Base-by-base conservation (phyloP, 1,140 invertebrate genomes). In the Ooceraea biroi region DNA sequence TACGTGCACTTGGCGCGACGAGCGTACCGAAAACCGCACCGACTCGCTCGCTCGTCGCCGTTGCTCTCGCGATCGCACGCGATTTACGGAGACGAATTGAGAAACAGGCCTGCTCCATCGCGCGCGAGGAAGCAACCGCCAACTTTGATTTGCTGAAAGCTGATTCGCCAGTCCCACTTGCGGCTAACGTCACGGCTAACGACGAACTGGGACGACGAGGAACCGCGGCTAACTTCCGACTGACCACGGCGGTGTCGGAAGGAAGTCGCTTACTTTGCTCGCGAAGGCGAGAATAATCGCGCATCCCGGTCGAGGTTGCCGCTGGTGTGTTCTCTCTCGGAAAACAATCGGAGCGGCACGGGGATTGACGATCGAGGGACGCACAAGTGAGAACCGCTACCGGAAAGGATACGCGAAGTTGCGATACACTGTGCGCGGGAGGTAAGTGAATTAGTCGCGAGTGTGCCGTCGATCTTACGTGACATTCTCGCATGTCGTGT, bases 391-490 rank as follows among this genome's bases (percentile, higher is more conserved):
- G n/a, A 36, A 36, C 8, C 10, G 48, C 14, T 52, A 55, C n/a
- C 25, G 22, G 7, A 7, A 36, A 7, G 36, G 36, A 36, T 19
- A 41, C n/a, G 19, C n/a, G 10, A 22, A 41, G 14, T 14, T 58
- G 27, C 25, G 57, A 25, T 11, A 27, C 7, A 12, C 14, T 5
- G n/a, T 30, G 71, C 0, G 8, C 60, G 60, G n/a, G 22, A 76
- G 27, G 2, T 3, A 41, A 73, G 71, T 66, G 73, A 65, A 77
- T 65, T 52, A 14, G 1, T 11, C 17, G 10, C 52, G 52, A 36
- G 52, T 77, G 60, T 17, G 12, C 14, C 3, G 52, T 57, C 27
- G 50, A 7, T 25, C n/a, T 30, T n/a, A 17, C 27, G 58, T 50
- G 44, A 76, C 19, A 14, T 8, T 22, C 63, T 44, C 41, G n/a